Percentiles rank a stretch among this genome's conserved stretches.
Evolutionary conservation across 2,113 vertebrate species (phyloP).

Genomic region (Syrrhaptes paradoxus): DNA sequence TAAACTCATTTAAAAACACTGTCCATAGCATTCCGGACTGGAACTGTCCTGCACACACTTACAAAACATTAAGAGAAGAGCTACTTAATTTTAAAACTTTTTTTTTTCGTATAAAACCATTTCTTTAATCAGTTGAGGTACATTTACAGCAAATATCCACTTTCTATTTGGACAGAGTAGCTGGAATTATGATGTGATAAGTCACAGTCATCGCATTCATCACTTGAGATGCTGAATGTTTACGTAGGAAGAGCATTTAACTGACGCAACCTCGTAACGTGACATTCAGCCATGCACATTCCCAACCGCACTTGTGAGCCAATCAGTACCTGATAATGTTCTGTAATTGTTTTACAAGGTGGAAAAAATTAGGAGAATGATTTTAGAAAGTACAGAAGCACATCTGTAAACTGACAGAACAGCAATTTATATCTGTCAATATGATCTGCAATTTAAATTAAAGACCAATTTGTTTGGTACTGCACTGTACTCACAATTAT

Average conservation of each 20-base stretch:
- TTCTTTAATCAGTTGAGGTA: background rate
- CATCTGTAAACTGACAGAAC: background rate
- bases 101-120: background rate
- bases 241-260: background rate
- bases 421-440: background rate
- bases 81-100: background rate
- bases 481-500: background rate
- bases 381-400: background rate
- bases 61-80: background rate
- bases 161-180: background rate
- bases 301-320: rapidly evolving
- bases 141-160: background rate
- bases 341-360: background rate
- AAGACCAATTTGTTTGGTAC: background rate
- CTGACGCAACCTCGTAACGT: background rate
- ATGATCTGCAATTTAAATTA: background rate
- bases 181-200: background rate
- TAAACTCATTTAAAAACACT: background rate
- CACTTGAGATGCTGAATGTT: background rate
- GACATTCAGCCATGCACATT: background rate
- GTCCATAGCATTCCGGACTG: rapidly evolving
- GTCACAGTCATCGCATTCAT: background rate
- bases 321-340: background rate
- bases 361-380: background rate
- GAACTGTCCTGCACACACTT: background rate